These are phyloP conservation scores for Chrysolina haemoptera DNA, from an alignment of 2,888 invertebrate species.

Conservation along the genomic window DNA sequence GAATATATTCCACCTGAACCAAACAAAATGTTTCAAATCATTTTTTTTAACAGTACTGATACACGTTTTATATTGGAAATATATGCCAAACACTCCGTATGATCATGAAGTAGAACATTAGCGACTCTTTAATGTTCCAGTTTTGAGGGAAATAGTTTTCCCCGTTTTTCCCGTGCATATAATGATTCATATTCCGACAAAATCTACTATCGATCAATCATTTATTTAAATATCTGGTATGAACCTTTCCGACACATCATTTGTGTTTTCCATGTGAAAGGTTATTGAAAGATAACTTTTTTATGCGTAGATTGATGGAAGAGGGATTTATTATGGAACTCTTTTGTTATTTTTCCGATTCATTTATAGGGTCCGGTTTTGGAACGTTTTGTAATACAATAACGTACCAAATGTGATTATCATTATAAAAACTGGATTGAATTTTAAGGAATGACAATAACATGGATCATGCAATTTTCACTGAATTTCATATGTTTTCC, in stretches of 20 bases:
- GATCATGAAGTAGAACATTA: no score
- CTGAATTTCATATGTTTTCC: no score
- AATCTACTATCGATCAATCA: neutral
- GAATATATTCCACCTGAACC: no score
- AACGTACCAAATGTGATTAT: no score
- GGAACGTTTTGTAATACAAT: neutral
- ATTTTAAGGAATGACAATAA: no score
- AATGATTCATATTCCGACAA: neutral
- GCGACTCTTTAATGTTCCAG: no score
- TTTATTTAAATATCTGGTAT: neutral
- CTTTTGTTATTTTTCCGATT: neutral
- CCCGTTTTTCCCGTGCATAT: neutral
- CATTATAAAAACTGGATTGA: no score
- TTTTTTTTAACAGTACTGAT: no score
- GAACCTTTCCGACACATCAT: neutral
- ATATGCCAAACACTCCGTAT: no score
- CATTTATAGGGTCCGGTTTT: neutral
- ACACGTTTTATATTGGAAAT: no score
- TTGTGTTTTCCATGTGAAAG: neutral
- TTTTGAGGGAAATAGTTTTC: neutral
- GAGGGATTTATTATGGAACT: neutral
- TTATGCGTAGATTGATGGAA: neutral
- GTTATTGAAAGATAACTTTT: conserved; percentile 1
- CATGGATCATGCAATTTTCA: no score
- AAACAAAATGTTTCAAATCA: no score